Base-by-base conservation (phyloP, 2,888 invertebrate genomes). In the Eilema griseolum region DNA sequence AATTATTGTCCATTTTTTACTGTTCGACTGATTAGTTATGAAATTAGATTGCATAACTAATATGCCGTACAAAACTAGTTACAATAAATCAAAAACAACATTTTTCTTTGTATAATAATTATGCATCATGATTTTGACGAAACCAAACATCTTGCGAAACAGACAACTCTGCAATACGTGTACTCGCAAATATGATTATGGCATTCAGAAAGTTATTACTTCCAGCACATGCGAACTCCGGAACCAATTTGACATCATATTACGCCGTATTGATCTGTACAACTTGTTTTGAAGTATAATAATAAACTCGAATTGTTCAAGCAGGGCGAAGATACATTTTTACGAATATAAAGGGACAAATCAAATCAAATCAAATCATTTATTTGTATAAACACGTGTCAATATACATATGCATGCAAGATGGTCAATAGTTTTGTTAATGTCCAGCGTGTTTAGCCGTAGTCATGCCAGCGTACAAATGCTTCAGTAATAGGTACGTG, bases 181-280 rank as follows among this genome's bases (percentile, higher is more conserved):
- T 52, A n/a, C 52, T n/a, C 52, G 16, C 8, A 8, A 52, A 52
- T 52, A 52, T 52, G 52, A 52, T 52, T n/a, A 52, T 52, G 10
- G 20, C 52, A 52, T 52, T 52, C n/a, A 52, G 52, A 52, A 52
- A 52, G 52, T n/a, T 52, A 52, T 52, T 52, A 10, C 52, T 52
- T 52, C n/a, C 52, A 52, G 52, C 52, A 52, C n/a, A 52, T 52
- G 52, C 52, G 52, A 52, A 52, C 52, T 52, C 52, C n/a, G n/a
- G 52, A 52, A 52, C 52, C 52, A 52, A 52, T 52, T 52, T 52
- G 52, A 52, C 52, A 52, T 52, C 52, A 52, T 52, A n/a, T 52
- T n/a, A 52, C 52, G n/a, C n/a, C 20, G n/a, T 52, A 52, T 52
- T 52, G 52, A 52, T 52, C 52, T 52, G 52, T 7, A n/a, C 8